These are phyloP conservation scores for Diglossa brunneiventris DNA, from an alignment of 2,113 vertebrate species.

Conservation along the genomic window DNA sequence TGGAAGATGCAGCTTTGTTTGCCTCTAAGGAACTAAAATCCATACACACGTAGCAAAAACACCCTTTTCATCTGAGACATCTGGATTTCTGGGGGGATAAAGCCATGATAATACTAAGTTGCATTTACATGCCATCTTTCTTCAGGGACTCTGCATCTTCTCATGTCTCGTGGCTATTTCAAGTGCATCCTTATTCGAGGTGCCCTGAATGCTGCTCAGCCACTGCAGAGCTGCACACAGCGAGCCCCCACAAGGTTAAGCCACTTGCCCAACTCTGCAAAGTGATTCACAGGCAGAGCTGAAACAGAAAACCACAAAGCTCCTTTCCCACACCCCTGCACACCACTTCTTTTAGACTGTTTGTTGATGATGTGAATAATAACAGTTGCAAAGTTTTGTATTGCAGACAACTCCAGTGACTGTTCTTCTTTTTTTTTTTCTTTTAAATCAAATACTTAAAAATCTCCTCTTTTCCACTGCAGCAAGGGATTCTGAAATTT, in stretches of 20 bases:
- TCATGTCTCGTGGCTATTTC: neutral
- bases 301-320: constrained; percentile 53
- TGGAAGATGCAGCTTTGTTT: constrained; percentile 31
- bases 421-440: neutral
- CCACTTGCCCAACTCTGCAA: constrained; percentile 48
- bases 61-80: neutral
- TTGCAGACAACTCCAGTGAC: neutral
- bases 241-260: neutral
- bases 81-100: constrained; percentile 7
- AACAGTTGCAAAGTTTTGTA: constrained; percentile 15
- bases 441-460: neutral
- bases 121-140: neutral
- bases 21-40: neutral
- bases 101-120: neutral
- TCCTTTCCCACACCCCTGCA: constrained; percentile 69
- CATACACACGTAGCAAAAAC: neutral
- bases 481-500: neutral
- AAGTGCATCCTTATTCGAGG: neutral
- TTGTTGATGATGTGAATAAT: constrained; percentile 46
- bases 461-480: neutral
- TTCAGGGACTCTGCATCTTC: neutral
- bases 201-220: neutral
- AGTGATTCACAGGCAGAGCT: constrained; percentile 62
- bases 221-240: neutral
- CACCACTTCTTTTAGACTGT: constrained; percentile 46